Conservation (phyloP, 2,113 vertebrate species). For the Percina caprodes region DNA sequence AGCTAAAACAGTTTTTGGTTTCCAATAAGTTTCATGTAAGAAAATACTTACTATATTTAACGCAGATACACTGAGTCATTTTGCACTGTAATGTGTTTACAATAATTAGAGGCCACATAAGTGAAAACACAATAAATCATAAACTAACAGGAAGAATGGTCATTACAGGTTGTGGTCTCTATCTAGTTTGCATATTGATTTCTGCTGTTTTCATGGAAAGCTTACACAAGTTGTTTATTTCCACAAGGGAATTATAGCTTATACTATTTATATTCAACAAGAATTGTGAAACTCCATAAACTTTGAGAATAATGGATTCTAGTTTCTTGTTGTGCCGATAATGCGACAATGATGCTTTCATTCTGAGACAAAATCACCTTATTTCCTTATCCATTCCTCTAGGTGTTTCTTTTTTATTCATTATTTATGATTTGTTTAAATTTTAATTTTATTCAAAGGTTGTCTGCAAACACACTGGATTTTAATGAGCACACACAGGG, state of each 20-base stretch:
- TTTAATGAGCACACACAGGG: no score
- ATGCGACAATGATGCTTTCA: neutral
- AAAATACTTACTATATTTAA: no score
- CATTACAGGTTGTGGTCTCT: conserved; percentile 60
- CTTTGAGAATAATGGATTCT: neutral
- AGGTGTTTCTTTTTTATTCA: neutral
- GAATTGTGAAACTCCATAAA: neutral
- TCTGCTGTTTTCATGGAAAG: neutral
- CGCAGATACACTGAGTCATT: neutral
- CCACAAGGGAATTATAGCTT: neutral
- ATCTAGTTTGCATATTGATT: conserved; percentile 53
- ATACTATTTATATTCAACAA: neutral
- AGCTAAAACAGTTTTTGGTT: neutral
- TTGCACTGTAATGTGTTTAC: conserved; percentile 56
- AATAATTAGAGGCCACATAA: conserved; percentile 65
- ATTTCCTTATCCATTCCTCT: neutral
- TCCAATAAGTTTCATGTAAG: neutral
- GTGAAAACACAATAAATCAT: conserved; percentile 51
- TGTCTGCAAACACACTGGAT: no score
- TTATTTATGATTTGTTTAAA: neutral
- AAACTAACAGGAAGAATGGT: conserved; percentile 35
- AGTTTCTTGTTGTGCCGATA: neutral
- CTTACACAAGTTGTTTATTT: neutral
- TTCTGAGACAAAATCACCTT: neutral
- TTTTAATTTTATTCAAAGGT: no score